Evolutionary conservation across 2,113 vertebrate species (phyloP), one percentile per base, ranked within the genome.

Genomic region (Tautogolabrus adspersus): DNA sequence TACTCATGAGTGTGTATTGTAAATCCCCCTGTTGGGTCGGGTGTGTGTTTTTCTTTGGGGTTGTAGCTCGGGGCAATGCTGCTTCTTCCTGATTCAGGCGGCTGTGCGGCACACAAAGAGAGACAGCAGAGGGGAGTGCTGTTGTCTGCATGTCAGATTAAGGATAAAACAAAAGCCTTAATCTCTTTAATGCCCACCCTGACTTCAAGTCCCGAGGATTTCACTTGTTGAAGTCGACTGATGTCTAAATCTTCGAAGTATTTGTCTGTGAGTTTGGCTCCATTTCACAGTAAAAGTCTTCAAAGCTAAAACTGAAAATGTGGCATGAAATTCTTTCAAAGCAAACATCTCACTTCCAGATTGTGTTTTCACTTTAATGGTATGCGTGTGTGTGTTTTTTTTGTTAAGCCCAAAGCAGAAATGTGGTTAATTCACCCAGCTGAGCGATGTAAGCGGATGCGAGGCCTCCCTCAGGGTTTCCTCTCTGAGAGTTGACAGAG

Each of bases 391-490:
- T 83, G 49, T 1, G 11, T 30, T 62, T 84, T 55, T 85, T 73
- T 61, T 72, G 83, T 83, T 49, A 54, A 30, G 62, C 77, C 75
- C 22, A 62, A 57, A 85, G 82, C 59, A 22, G 77, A 84, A 78
- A 75, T 79, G 82, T 72, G 66, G 79, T 85, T 90, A 81, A 88
- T 90, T 90, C 66, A 81, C 58, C 68, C 49, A 67, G 81, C 72
- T 61, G 66, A 78, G 52, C 59, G 47, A 54, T 68, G 64, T 79
- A 60, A 89, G 74, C 55, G 38, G 86, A 88, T 85, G 76, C 79
- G 58, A 78, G 52, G 52, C 57, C 73, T 83, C 80, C 89, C 87
- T 68, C 67, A 51, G 87, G 89, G 73, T 73, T 87, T 87, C 80
- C 80, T 83, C 75, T 90, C 51, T 74, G 71, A 75, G 72, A 88